phyloP scores from a whole-genome alignment of 2,888 invertebrate species.

The Bombylius major region DNA sequence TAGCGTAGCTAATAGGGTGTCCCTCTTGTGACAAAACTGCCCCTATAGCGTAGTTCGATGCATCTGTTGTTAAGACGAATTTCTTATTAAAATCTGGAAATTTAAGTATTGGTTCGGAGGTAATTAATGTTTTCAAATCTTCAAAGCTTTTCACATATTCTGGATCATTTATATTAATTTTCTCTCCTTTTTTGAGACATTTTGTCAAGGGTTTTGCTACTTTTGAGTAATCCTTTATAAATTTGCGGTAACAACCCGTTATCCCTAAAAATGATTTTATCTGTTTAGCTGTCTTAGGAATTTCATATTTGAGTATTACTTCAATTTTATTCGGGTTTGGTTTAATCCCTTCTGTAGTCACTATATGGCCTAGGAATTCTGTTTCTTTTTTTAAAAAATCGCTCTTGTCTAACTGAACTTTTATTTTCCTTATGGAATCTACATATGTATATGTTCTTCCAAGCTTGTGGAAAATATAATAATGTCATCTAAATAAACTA shows the following conservation, averaged over 20 bases:
- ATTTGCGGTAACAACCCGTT: conserved; percentile 16
- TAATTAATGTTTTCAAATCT: conserved; percentile 7
- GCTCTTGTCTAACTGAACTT: conserved; percentile 20
- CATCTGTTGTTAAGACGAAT: conserved; percentile 12
- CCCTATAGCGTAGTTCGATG: conserved; percentile 12
- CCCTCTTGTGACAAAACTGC: conserved; percentile 11
- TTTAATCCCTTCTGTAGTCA: conserved; percentile 21
- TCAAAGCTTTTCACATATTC: conserved; percentile 3
- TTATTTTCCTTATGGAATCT: conserved; percentile 15
- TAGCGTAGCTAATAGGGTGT: conserved; percentile 11
- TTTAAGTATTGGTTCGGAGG: conserved; percentile 7
- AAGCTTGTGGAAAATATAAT: conserved; percentile 8
- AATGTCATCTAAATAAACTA: conserved; percentile 3
- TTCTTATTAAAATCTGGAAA: conserved; percentile 12
- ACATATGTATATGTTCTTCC: conserved; percentile 23
- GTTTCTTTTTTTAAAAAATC: conserved; percentile 19
- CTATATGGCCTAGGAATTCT: conserved; percentile 22
- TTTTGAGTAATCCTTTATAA: conserved; percentile 14
- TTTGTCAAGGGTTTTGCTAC: conserved; percentile 12
- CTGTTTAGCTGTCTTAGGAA: conserved; percentile 18
- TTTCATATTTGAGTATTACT: conserved; percentile 16
- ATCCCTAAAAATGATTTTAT: conserved; percentile 19
- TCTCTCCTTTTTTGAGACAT: conserved; percentile 10
- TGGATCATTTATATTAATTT: conserved; percentile 2
- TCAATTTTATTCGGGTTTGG: conserved; percentile 23